Evolutionary conservation across 2,113 vertebrate species (phyloP), one percentile per base, ranked within the genome.

Genomic region (Spermophilus dauricus): DNA sequence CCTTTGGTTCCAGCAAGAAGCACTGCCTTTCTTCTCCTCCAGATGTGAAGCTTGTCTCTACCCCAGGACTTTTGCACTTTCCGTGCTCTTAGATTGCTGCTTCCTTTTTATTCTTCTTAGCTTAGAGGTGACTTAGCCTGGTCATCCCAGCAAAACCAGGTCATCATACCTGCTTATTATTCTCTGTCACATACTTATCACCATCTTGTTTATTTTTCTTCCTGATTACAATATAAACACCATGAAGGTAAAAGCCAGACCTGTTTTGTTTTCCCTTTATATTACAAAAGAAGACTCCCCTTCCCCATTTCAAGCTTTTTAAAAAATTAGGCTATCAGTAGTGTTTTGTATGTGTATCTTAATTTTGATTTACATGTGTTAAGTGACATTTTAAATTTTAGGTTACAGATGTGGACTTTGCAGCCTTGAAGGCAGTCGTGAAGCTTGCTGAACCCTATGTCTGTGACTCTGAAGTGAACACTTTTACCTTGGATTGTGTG

Each of bases 371-470:
- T 83, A 78, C 4, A 0, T 45, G 11, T 58, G 24, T 63, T 95
- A 34, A 86, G 32, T 70, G 39, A 7, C 22, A 4, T 0, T 94
- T 91, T 69, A 94, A 89, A 95, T 93, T 78, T 70, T 97, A 99
- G 99, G 99, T 99, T 56, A 97, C 89, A 16, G 99, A 99, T 20
- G 98, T 99, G 96, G 98, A 99, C 34, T 99, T 98, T 56, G 97
- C 98, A 0, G 96, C 98, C 5, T 98, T 99, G 95, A 99, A 99
- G 97, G 99, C 99, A 0, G 96, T 98, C 78, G 99, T 99, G 96
- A 98, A 86, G 53, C 98, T 99, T 70, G 96, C 98, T 4, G 97
- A 99, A 42, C 99, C 99, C 0, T 98, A 99, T 97, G 98, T 99
- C 93, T 99, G 99, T 1, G 99, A 99, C 87, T 97, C 98, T 13